Conservation (phyloP, 2,797 vertebrate genomes). For the Mormyrus hasselquistii region DNA sequence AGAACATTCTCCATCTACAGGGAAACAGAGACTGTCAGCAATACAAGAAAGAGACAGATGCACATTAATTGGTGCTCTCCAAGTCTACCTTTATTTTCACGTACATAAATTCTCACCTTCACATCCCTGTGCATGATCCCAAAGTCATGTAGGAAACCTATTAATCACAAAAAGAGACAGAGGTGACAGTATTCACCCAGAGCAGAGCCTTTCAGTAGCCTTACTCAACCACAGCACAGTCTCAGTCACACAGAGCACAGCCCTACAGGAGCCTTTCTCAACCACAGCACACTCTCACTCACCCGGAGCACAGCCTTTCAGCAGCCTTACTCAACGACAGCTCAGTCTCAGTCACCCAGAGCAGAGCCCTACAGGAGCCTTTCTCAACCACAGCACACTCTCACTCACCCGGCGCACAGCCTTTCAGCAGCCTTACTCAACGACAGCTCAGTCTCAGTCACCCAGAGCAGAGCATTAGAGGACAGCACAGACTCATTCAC, state of each 20-base stretch:
- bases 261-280: constrained; percentile 41
- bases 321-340: neutral
- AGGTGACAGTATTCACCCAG: neutral
- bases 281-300: constrained; percentile 35
- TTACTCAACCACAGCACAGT: neutral
- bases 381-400: neutral
- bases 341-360: constrained; percentile 33
- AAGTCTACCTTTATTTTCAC: neutral
- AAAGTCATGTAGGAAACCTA: constrained; percentile 82
- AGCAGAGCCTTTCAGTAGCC: neutral
- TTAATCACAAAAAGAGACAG: constrained; percentile 12
- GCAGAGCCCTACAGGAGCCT: neutral
- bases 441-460: neutral
- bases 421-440: neutral
- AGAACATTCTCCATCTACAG: constrained; percentile 91
- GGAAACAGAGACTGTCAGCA: neutral
- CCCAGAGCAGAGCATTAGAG: neutral
- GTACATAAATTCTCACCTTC: constrained; percentile 63
- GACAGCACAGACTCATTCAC: neutral
- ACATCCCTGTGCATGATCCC: constrained; percentile 89
- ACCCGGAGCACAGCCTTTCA: neutral
- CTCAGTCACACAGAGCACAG: constrained; percentile 74
- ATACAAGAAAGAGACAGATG: neutral
- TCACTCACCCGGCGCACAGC: constrained; percentile 70
- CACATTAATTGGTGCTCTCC: neutral